phyloP scores from a whole-genome alignment of 2,888 invertebrate genomes.

The Oxycera nigricornis region DNA sequence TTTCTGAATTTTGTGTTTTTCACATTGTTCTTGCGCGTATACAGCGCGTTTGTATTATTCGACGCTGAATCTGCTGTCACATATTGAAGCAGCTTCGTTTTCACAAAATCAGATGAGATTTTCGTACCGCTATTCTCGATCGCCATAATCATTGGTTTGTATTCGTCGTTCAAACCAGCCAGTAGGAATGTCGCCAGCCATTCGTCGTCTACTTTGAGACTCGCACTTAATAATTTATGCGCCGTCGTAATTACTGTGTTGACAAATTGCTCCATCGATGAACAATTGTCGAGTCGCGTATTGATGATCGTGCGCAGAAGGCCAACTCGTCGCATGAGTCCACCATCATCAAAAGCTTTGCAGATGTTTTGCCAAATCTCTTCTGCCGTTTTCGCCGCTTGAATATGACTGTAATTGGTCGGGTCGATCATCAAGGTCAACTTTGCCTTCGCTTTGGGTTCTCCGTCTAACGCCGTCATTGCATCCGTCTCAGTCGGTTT shows the following conservation, averaged over 20 bases:
- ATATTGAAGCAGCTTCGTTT: too few relatives aligned
- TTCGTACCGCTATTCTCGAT: slow-evolving; percentile 33
- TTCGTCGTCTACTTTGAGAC: background rate
- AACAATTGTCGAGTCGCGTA: slow-evolving; percentile 21
- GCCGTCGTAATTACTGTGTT: slow-evolving; percentile 25
- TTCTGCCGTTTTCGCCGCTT: slow-evolving; percentile 27
- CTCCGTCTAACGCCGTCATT: slow-evolving; percentile 7
- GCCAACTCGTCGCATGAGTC: slow-evolving; percentile 17
- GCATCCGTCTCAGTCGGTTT: slow-evolving; percentile 15
- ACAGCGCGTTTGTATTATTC: slow-evolving; percentile 30
- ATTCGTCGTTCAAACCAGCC: background rate
- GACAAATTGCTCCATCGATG: slow-evolving; percentile 13
- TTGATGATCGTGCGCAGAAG: slow-evolving; percentile 15
- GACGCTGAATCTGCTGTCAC: slow-evolving; percentile 11
- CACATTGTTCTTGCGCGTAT: slow-evolving; percentile 17
- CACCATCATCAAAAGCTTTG: slow-evolving; percentile 24
- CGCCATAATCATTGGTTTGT: slow-evolving; percentile 41
- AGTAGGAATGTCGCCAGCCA: slow-evolving; percentile 27
- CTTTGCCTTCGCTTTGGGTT: slow-evolving; percentile 23
- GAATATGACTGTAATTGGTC: background rate
- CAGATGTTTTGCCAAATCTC: slow-evolving; percentile 32
- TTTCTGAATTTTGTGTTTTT: background rate
- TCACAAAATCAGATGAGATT: slow-evolving; percentile 13
- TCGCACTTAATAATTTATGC: slow-evolving; percentile 3
- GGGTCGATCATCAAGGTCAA: slow-evolving; percentile 12